Evolutionary conservation across 2,888 invertebrate species (phyloP), one percentile per base, ranked within the genome.

Genomic region (Campaea margaritaria): DNA sequence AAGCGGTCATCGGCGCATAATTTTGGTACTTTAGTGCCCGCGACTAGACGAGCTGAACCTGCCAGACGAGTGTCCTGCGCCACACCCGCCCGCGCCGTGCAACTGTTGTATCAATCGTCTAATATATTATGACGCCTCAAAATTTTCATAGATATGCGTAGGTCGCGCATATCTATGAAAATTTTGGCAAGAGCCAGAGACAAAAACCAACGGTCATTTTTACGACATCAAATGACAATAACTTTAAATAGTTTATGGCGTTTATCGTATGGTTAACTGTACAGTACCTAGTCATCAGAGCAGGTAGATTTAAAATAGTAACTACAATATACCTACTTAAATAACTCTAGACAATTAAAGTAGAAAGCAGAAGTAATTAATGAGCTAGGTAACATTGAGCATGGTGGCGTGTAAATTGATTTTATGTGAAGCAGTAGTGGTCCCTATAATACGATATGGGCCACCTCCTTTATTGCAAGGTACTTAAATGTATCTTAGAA

Each of bases 1-100:
- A 74, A 76, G 68, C 69, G 79, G 78, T 78, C 78, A 76, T 76
- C 71, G 58, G 64, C 42, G 75, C 66, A 78, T 78, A 78, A 79
- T 75, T 74, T 78, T 60, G 64, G 68, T 65, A 58, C 66, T 59
- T 31, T 31, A 31, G 31, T 31, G 31, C 31, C 10, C 31, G 31
- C 31, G 31, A 31, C 31, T 67, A 74, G 72, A 71, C 56, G 58
- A 70, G 66, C 57, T 65, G 74, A 74, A 75, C 77, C 63, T 67
- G 75, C 70, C 52, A 63, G 66, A 74, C 48, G 27, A 27, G 28
- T 15, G 11, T 13, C 4, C 15, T 16, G 31, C 31, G 31, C 31
- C 31, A 9, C 27, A 27, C 27, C 27, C 10, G 31, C 31, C 31
- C 31, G 31, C 31, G 31, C 9, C 27, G 8, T 31, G 8, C 31